Conservation (phyloP, 1,140 invertebrate genomes). For the Caerostris extrusa region DNA sequence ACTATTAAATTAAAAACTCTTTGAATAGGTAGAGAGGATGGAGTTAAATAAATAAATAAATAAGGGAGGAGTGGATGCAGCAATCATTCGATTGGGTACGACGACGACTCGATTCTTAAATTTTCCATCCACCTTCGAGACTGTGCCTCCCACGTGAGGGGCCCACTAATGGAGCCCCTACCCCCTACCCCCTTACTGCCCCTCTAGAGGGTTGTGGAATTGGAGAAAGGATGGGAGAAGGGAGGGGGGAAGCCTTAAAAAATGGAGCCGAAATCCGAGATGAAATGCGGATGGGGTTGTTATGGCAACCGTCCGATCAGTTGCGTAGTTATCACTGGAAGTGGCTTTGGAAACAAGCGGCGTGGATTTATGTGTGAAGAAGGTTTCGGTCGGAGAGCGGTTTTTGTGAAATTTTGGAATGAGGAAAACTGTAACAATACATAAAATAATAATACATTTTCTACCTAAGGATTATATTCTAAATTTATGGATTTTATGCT, state of each 20-base stretch:
- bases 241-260: constrained; percentile 51
- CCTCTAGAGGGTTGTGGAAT: constrained; percentile 11
- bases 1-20: constrained; percentile 56
- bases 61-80: neutral
- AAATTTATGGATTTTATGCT: too few species aligned
- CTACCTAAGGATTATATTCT: too few species aligned
- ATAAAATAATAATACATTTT: too few species aligned
- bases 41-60: constrained; percentile 84
- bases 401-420: neutral
- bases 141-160: neutral
- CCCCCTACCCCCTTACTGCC: neutral
- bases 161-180: neutral
- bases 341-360: neutral
- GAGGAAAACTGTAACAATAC: neutral
- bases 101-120: constrained; percentile 31
- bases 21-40: neutral
- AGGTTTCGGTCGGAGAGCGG: neutral
- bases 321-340: constrained; percentile 5
- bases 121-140: constrained; percentile 30
- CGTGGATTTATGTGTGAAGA: neutral
- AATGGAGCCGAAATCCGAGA: constrained; percentile 60
- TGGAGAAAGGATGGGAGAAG: neutral
- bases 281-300: constrained; percentile 59
- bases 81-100: constrained; percentile 62
- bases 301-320: constrained; percentile 6